Percentiles rank a stretch among this genome's conserved stretches.
Evolutionary conservation across 2,113 vertebrate species (phyloP).

Genomic region (Cheirogaleus medius): DNA sequence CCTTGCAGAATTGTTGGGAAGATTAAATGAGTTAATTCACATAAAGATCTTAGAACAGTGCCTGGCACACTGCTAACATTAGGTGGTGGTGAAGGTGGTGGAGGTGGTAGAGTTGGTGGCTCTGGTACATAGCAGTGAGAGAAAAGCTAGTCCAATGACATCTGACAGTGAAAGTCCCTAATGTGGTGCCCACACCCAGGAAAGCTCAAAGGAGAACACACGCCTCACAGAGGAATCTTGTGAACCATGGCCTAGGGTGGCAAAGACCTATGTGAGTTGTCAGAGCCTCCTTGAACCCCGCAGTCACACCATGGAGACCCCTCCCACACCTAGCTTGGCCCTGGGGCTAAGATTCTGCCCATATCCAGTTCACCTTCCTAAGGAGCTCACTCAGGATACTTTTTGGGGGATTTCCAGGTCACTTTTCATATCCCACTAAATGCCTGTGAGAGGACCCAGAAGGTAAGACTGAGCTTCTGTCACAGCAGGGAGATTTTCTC

Average conservation of each 20-base stretch:
- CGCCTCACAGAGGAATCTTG: neutral
- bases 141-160: neutral
- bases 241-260: neutral
- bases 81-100: fast-evolving
- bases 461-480: neutral
- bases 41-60: neutral
- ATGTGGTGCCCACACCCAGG: neutral
- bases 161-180: neutral
- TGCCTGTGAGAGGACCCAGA: neutral
- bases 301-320: neutral
- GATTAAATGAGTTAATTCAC: neutral
- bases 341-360: neutral
- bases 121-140: neutral
- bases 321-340: neutral
- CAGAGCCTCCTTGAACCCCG: neutral
- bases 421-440: neutral
- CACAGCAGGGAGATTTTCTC: neutral
- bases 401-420: neutral
- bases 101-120: too few species aligned
- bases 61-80: neutral
- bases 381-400: neutral
- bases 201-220: neutral
- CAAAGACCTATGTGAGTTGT: neutral
- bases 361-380: neutral
- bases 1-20: neutral